Evolutionary conservation across 2,113 vertebrate species (phyloP).

Genomic region (Mastomys coucha): DNA sequence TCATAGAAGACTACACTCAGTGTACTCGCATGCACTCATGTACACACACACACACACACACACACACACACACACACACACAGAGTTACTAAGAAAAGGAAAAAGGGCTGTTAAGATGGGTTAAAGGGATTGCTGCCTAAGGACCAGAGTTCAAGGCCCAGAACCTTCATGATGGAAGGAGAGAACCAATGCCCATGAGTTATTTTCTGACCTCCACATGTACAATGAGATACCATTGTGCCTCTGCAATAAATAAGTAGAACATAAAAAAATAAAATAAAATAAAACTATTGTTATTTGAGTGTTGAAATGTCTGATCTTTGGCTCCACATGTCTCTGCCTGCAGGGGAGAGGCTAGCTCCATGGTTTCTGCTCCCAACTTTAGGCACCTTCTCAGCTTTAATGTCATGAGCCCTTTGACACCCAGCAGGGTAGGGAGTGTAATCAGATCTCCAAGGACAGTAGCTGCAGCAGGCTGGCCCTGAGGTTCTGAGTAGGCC

Average conservation of each 20-base stretch:
- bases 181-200: neutral
- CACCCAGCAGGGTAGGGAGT: neutral
- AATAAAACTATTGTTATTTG: neutral
- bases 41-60: neutral
- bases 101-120: neutral
- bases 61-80: neutral
- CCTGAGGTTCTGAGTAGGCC: neutral
- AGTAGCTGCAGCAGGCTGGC: neutral
- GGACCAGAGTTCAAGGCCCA: neutral
- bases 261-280: neutral
- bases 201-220: neutral
- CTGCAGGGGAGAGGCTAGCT: neutral
- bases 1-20: neutral
- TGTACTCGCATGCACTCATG: neutral
- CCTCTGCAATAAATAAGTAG: neutral
- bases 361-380: neutral
- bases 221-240: neutral
- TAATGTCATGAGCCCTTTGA: neutral
- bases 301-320: neutral
- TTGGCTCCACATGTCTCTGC: neutral
- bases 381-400: neutral
- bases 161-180: neutral
- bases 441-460: neutral
- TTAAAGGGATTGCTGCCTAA: neutral
- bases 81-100: neutral